Evolutionary conservation across 2,797 vertebrate species (phyloP), one percentile per base, ranked within the genome.

Genomic region (Ptychobarbus kaznakovi): DNA sequence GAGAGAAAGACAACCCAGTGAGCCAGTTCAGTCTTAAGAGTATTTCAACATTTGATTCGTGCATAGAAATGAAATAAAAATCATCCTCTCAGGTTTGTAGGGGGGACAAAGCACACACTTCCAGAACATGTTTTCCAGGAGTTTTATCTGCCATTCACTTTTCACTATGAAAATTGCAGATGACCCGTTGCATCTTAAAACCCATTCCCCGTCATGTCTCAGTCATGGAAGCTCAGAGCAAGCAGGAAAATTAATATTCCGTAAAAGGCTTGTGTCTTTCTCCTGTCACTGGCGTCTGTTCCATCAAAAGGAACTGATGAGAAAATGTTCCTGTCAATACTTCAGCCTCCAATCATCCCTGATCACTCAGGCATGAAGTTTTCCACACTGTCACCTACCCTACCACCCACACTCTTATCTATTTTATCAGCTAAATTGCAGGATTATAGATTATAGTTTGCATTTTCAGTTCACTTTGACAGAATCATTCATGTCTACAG

Each of bases 301-400:
- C 83, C 44, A 46, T 85, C 73, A 74, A 61, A 38, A 81, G 65
- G 63, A 75, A 68, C 53, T 79, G 61, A 83, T 82, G 87, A 79
- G 86, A 88, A 87, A 87, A 87, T 86, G 79, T 87, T 83, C 76
- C 75, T 88, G 87, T 86, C 84, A 53, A 69, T 82, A 87, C 78
- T 73, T 90, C 82, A 80, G 68, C 35, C 66, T 32, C 53, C 79
- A 86, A 72, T 86, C 85, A 82, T 85, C 32, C 51, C 56, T 66
- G 80, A 83, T 89, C 78, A 79, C 70, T 90, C 86, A 81, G 65
- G 76, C 88, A 53, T 78, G 72, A 28, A 85, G 51, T 35, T 85
- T 86, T 83, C 61, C 75, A 80, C 69, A 28, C 66, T 58, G 75
- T 85, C 74, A 58, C 20, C 42, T 81, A 11, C 49, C 63, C 44